phyloP scores from a whole-genome alignment of 92 coral and sea anemone genomes.

The Heliopora coerulea region DNA sequence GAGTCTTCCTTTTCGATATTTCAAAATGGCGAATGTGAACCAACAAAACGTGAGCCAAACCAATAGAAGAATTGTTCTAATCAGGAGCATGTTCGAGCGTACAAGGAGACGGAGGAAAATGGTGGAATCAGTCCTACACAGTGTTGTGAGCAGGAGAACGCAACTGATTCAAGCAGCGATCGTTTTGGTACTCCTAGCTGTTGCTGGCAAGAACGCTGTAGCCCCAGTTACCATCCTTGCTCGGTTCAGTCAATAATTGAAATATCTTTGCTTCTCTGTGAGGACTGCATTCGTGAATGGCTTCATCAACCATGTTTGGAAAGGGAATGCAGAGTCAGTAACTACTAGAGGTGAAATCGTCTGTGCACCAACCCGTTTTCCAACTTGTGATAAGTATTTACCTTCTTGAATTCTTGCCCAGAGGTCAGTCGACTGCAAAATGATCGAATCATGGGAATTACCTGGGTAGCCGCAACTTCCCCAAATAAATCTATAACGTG shows the following conservation, averaged over 20 bases:
- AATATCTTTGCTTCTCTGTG: constrained; percentile 49
- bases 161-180: too few species aligned
- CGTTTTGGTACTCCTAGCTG: too few species aligned
- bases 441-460: constrained; percentile 53
- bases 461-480: constrained; percentile 55
- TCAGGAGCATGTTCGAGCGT: too few species aligned
- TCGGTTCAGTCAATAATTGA: constrained; percentile 46
- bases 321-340: constrained; percentile 50
- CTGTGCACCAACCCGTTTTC: constrained; percentile 34
- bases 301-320: constrained; percentile 48
- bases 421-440: constrained; percentile 43
- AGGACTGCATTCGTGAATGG: constrained; percentile 58
- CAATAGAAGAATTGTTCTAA: too few species aligned
- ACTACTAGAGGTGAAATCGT: constrained; percentile 40
- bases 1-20: too few species aligned
- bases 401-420: constrained; percentile 45
- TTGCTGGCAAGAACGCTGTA: too few species aligned
- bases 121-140: too few species aligned
- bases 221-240: constrained; percentile 52
- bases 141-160: too few species aligned
- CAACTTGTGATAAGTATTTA: constrained; percentile 39
- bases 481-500: constrained; percentile 51
- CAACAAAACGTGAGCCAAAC: too few species aligned
- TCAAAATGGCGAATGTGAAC: too few species aligned
- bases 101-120: too few species aligned